Base-by-base conservation (phyloP, 1,140 invertebrate species). In the Drosophila orena region DNA sequence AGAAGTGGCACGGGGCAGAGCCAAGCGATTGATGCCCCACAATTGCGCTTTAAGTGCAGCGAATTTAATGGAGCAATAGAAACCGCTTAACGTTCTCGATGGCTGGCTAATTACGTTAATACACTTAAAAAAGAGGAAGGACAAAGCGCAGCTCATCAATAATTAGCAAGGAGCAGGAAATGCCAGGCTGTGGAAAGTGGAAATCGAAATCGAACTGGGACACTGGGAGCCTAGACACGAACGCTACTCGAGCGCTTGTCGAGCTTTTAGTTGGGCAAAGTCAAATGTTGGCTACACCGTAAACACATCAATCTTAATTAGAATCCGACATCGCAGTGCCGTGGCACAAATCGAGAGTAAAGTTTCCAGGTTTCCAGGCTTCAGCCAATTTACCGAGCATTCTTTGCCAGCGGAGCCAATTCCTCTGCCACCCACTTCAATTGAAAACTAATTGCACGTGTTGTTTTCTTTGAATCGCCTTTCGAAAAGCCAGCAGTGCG, bases 271-370 rank as follows among this genome's bases (percentile, higher is more conserved):
- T 50, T 59, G 44, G 59, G 42, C 43, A 53, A 64, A 44, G 55
- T 34, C 44, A 40, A 43, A 47, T n/a, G 53, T 34, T 53, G 24
- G 71, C 44, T 11, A 68, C 40, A 47, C 59, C 65, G 62, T 64
- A 77, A 89, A 81, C 84, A 89, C 70, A 89, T 89, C 84, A 89
- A 89, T 89, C 84, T 89, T 90, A 89, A 89, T 89, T 90, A 89
- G 73, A 79, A 74, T 69, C 49, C 56, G 64, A 50, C 70, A 80
- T 44, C 81, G 56, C 79, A 79, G 76, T 75, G 65, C 69, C 81
- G 17, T 52, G 50, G 58, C 74, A 62, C 74, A 72, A 43, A 70
- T 78, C 60, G 71, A 53, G 50, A 60, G 46, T 59, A 64, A 79
- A 57, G 62, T 65, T 42, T 27, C 38, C 60, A 60, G 66, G 57